A percentile compares a stretch with the other conserved stretches of the same genome.
phyloP scores from a whole-genome alignment of 2,797 vertebrate genomes.

The Champsocephalus gunnari region DNA sequence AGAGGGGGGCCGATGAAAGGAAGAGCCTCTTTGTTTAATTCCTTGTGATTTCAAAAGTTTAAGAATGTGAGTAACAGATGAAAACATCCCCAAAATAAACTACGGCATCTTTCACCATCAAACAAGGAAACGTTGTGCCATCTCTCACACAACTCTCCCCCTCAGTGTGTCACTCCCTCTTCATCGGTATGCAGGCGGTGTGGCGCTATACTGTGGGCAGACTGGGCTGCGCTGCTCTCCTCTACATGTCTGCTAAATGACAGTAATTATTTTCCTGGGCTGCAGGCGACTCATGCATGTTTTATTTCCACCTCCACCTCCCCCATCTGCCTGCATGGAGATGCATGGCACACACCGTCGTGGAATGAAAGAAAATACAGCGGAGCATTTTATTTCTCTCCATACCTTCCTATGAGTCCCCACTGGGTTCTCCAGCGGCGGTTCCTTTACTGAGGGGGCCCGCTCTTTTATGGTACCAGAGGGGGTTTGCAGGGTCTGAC shows the following conservation, averaged over 20 bases:
- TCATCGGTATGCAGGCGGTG: constrained; percentile 79
- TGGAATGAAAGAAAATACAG: constrained; percentile 51
- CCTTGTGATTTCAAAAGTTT: constrained; percentile 37
- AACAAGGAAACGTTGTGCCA: constrained; percentile 41
- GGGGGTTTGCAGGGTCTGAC: constrained; percentile 70
- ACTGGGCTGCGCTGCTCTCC: constrained; percentile 70
- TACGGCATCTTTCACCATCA: constrained; percentile 55
- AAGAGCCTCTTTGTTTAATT: constrained; percentile 46
- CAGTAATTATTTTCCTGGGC: constrained; percentile 86
- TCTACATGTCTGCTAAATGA: constrained; percentile 86
- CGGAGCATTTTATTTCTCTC: constrained; percentile 72
- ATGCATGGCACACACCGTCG: constrained; percentile 66
- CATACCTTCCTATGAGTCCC: constrained; percentile 69
- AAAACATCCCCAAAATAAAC: constrained; percentile 64
- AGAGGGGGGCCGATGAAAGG: constrained; percentile 28
- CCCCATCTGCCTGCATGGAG: constrained; percentile 78
- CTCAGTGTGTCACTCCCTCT: constrained; percentile 43
- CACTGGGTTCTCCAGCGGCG: constrained; percentile 54
- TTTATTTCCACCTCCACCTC: constrained; percentile 83
- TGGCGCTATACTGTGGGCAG: constrained; percentile 73
- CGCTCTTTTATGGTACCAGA: constrained; percentile 66
- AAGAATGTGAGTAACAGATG: constrained; percentile 35
- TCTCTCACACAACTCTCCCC: constrained; percentile 46
- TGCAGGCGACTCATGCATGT: constrained; percentile 85
- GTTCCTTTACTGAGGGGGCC: constrained; percentile 63